Base-by-base conservation (phyloP, 2,797 vertebrate genomes). In the Esox lucius region DNA sequence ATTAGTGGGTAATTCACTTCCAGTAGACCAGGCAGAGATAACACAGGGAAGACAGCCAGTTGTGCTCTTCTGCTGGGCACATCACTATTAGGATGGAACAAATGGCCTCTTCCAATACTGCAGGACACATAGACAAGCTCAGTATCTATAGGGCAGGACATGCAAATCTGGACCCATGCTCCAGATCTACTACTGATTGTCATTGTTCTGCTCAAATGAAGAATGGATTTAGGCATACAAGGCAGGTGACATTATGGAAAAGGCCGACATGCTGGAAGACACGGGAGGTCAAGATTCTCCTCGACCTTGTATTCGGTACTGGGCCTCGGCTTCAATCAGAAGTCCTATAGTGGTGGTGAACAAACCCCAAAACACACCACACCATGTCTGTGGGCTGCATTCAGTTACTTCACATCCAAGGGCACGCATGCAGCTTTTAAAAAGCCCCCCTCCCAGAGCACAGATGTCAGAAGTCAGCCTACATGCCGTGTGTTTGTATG, bases 261-360 rank as follows among this genome's bases (percentile, higher is more conserved):
- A 7, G 42, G 42, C 42, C 42, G 2, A 42, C 42, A 42, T 9
- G 8, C 9, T 13, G 42, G 42, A 39, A 46, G 42, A 46, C 42
- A 46, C 42, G 9, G 42, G 1, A 73, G 73, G 42, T 53, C 67
- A 77, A 77, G 84, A 85, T 83, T 85, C 83, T 80, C 74, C 82
- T 74, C 68, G 7, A 72, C 46, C 78, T 72, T n/a, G 39, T 42
- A 12, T 39, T 35, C 33, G 12, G 3, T 22, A n/a, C 8, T 68
- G 31, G 3, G 2, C 17, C 8, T n/a, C 31, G 5, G 3, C 31
- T n/a, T 68, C 19, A 4, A 39, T 9, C n/a, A 22, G 15, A 19
- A 35, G n/a, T 22, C 4, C 19, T 46, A 64, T 13, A 46, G 5
- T 24, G 78, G 75, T 35, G 74, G 68, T 42, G 72, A 83, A 82